These are phyloP conservation scores for Moxostoma hubbsi DNA, from an alignment of 2,797 vertebrate species.

Conservation along the genomic window DNA sequence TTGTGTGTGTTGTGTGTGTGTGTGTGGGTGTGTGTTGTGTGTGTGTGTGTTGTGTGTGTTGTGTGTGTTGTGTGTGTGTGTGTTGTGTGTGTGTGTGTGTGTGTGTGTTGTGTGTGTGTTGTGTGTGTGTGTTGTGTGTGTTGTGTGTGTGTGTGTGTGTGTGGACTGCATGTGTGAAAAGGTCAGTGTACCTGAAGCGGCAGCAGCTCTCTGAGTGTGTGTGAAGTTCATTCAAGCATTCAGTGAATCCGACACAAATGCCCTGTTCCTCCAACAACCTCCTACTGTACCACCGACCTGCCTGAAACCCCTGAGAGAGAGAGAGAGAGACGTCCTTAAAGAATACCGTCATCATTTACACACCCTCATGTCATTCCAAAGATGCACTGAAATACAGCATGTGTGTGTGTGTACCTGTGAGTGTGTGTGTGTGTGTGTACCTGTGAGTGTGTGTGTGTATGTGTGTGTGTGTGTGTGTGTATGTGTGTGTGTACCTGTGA, in stretches of 20 bases:
- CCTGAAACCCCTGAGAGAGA: constrained; percentile 12
- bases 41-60: constrained; percentile 35
- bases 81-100: background rate
- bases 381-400: no score
- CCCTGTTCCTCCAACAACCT: constrained; percentile 46
- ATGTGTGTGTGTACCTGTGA: no score
- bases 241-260: constrained; percentile 41
- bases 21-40: constrained; percentile 3
- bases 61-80: background rate
- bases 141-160: constrained; percentile 14
- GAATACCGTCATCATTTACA: no score
- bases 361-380: background rate
- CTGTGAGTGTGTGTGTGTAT: constrained; percentile 30
- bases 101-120: background rate
- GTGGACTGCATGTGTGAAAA: constrained; percentile 27
- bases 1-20: constrained; percentile 2
- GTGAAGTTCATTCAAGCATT: constrained; percentile 22
- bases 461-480: no score
- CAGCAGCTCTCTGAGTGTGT: constrained; percentile 17
- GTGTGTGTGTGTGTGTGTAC: constrained; percentile 23
- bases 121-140: constrained; percentile 22
- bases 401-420: constrained; percentile 21
- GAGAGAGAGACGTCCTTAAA: no score
- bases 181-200: constrained; percentile 42
- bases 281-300: constrained; percentile 35